phyloP scores from a whole-genome alignment of 2,888 invertebrate genomes.

The Volucella bombylans region DNA sequence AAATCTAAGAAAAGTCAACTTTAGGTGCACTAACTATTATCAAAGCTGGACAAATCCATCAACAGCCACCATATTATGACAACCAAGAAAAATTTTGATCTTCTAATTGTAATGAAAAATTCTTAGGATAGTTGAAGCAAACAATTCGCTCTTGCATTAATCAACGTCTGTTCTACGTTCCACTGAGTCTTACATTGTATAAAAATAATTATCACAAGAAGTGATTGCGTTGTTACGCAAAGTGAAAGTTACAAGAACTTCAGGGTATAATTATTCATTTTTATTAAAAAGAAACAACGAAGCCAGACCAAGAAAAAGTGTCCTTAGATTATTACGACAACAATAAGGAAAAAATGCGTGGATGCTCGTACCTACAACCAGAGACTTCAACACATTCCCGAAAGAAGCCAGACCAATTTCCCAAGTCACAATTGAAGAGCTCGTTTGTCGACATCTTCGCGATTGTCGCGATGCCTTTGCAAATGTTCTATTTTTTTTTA shows the following conservation, averaged over 20 bases:
- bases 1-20: too few species aligned
- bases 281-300: conserved; percentile 17
- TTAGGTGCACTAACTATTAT: too few species aligned
- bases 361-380: conserved; percentile 40
- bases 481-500: conserved; percentile 51
- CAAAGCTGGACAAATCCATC: too few species aligned
- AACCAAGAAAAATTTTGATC: too few species aligned
- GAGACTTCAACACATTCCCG: conserved; percentile 37
- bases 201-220: too few species aligned
- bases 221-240: too few species aligned
- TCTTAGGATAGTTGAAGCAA: too few species aligned
- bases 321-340: conserved; percentile 63
- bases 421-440: conserved; percentile 72
- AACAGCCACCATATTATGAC: too few species aligned
- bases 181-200: too few species aligned
- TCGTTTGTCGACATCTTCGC: conserved; percentile 59
- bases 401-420: conserved; percentile 64
- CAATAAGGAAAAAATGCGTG: conserved; percentile 54
- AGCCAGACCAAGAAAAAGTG: conserved; percentile 39
- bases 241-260: conserved; percentile 54
- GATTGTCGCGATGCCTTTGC: conserved; percentile 50
- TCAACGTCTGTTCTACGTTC: too few species aligned
- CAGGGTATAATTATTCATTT: conserved; percentile 38
- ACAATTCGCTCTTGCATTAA: too few species aligned
- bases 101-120: too few species aligned